Evolutionary conservation across 2,888 invertebrate genomes (phyloP).

Genomic region (Aphodius granarius): DNA sequence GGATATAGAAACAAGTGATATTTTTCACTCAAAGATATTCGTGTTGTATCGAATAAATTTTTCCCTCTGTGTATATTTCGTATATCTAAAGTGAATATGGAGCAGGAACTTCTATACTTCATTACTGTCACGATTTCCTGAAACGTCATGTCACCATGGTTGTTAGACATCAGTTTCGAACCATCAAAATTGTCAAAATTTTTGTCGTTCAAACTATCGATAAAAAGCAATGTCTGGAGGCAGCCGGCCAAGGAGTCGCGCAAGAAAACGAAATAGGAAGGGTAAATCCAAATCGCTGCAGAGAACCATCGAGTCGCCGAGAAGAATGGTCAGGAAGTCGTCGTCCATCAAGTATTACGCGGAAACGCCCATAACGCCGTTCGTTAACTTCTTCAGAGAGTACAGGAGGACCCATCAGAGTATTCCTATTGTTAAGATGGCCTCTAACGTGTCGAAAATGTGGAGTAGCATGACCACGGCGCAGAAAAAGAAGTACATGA

Average conservation of each 20-base stretch:
- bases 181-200: slow-evolving; percentile 9
- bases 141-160: not conserved
- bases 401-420: slow-evolving; percentile 24
- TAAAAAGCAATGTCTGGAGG: not conserved
- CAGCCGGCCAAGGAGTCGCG: not conserved
- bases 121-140: not conserved
- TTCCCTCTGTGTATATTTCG: too few relatives aligned
- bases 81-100: too few relatives aligned
- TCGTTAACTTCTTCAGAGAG: slow-evolving; percentile 28
- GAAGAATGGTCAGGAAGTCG: not conserved
- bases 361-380: slow-evolving; percentile 22
- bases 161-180: not conserved
- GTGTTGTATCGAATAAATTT: too few relatives aligned
- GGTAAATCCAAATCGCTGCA: not conserved
- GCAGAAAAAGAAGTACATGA: slow-evolving; percentile 24
- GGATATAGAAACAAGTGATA: too few relatives aligned
- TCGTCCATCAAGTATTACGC: not conserved
- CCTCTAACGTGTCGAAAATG: slow-evolving; percentile 25
- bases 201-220: not conserved
- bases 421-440: slow-evolving; percentile 26
- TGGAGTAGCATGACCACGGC: slow-evolving; percentile 26
- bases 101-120: too few relatives aligned
- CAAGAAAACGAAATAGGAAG: not conserved
- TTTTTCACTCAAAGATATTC: too few relatives aligned
- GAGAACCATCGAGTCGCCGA: not conserved